Evolutionary conservation across 2,888 invertebrate species (phyloP).

Genomic region (Sphinx pinastri): DNA sequence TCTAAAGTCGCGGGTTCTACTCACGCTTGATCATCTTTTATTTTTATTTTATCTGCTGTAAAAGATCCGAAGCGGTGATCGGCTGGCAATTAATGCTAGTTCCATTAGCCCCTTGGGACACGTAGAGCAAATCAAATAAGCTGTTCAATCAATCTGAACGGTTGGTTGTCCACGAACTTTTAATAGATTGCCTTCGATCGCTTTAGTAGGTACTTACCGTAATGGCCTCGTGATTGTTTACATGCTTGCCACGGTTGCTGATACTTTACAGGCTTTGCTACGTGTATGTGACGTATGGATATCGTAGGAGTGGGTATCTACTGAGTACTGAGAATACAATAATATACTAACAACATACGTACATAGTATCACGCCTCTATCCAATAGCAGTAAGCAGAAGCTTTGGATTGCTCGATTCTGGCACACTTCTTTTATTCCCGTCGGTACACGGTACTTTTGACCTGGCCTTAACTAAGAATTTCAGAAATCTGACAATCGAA

Average conservation of each 20-base stretch:
- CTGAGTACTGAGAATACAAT: too few species aligned
- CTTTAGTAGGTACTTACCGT: constrained; percentile 54
- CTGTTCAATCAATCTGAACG: constrained; percentile 68
- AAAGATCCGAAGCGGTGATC: neutral
- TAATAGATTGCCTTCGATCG: constrained; percentile 75
- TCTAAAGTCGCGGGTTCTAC: neutral
- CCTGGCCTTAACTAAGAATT: too few species aligned
- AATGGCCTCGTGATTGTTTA: constrained; percentile 63
- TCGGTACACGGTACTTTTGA: too few species aligned
- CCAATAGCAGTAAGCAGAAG: too few species aligned
- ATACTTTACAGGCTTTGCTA: neutral
- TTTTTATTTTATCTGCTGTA: constrained; percentile 5
- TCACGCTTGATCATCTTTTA: neutral
- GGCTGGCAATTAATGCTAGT: constrained; percentile 32
- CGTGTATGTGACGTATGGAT: neutral
- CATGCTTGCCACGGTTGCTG: constrained; percentile 29
- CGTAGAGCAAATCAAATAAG: constrained; percentile 65
- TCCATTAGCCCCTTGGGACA: constrained; percentile 53
- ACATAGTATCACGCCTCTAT: too few species aligned
- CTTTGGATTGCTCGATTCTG: too few species aligned
- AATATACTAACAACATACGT: too few species aligned
- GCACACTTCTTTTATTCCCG: too few species aligned
- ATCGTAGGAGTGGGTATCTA: neutral
- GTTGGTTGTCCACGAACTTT: constrained; percentile 64
- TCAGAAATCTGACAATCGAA: too few species aligned